A percentile compares a stretch with the other conserved stretches of the same genome.
Evolutionary conservation across 2,888 invertebrate species (phyloP).

Genomic region (Drosophila leonis): DNA sequence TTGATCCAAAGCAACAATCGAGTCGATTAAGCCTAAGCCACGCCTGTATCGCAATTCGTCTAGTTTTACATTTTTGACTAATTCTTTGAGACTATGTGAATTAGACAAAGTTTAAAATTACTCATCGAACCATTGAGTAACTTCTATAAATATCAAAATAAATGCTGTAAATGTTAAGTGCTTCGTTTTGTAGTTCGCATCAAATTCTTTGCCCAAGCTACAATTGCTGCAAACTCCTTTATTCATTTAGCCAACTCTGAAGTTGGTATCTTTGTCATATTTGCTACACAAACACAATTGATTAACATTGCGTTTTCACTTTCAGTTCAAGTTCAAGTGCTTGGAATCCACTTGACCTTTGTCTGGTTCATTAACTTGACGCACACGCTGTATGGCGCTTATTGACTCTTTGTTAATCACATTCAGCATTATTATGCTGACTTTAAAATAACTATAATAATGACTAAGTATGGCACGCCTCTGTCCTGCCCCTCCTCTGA

Average conservation of each 20-base stretch:
- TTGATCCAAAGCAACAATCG: not conserved
- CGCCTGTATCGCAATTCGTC: not conserved
- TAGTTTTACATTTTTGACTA: not conserved
- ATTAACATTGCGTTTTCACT: not conserved
- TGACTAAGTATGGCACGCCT: conserved; percentile 42
- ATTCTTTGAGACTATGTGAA: not conserved
- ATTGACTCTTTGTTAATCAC: conserved; percentile 2
- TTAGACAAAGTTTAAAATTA: not conserved
- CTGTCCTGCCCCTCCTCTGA: not conserved
- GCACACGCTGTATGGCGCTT: not conserved
- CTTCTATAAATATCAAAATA: not conserved
- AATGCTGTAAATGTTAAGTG: not conserved
- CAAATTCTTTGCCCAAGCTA: not conserved
- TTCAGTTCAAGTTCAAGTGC: not conserved
- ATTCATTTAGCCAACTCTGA: not conserved
- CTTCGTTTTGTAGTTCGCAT: too few relatives aligned
- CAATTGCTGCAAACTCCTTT: not conserved
- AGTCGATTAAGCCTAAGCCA: too few relatives aligned
- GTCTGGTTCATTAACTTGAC: conserved; percentile 26
- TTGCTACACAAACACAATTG: not conserved
- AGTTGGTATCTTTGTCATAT: not conserved
- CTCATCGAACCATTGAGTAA: not conserved
- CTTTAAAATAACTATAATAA: conserved; percentile 42
- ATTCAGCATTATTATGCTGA: conserved; percentile 28
- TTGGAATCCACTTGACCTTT: conserved; percentile 11